These are phyloP conservation scores for Pycnonotus jocosus DNA, from an alignment of 2,113 vertebrate species.

Conservation along the genomic window DNA sequence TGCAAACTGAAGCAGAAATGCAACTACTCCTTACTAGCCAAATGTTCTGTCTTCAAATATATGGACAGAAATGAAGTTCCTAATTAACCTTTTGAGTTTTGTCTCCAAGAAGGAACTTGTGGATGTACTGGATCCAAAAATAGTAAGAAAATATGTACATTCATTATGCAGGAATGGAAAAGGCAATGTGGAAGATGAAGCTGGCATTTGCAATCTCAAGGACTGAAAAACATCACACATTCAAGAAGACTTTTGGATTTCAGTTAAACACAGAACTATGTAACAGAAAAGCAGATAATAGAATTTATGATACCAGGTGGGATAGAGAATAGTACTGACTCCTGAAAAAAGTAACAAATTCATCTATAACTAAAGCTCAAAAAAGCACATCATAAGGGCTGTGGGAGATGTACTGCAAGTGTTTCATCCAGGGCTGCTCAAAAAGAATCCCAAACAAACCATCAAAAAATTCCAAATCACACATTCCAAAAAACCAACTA, in stretches of 20 bases:
- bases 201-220: not conserved
- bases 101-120: not conserved
- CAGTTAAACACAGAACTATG: not conserved
- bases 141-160: not conserved
- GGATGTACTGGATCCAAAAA: not conserved
- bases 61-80: not conserved
- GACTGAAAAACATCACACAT: not conserved
- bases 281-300: not conserved
- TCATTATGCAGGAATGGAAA: not conserved
- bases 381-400: not conserved
- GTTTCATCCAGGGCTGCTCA: not conserved
- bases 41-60: not conserved
- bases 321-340: not conserved
- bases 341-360: not conserved
- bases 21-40: not conserved
- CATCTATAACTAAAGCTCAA: not conserved
- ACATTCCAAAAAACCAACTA: not conserved
- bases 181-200: not conserved
- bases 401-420: not conserved
- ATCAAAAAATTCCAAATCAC: not conserved
- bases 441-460: not conserved
- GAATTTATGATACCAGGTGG: not conserved
- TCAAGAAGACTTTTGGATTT: not conserved
- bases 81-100: not conserved
- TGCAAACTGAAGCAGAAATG: not conserved